Evolutionary conservation across 2,113 vertebrate species (phyloP).

Genomic region (Urocynchramus pylzowi): DNA sequence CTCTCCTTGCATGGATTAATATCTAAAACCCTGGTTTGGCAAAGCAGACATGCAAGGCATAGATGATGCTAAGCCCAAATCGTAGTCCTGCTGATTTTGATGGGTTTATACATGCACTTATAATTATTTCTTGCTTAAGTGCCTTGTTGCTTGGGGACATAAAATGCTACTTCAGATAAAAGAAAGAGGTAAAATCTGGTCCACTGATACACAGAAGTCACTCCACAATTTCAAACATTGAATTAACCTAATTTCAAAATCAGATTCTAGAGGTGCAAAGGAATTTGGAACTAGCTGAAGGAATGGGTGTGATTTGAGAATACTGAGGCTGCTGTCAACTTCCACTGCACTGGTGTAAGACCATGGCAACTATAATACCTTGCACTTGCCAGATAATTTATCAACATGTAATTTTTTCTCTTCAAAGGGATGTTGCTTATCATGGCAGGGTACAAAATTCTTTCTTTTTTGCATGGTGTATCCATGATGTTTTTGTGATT

Average conservation of each 20-base stretch:
- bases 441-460: slow-evolving; percentile 66
- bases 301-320: not conserved
- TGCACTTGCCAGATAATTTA: not conserved
- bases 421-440: slow-evolving; percentile 16
- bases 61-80: not conserved
- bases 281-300: not conserved
- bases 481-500: slow-evolving; percentile 77
- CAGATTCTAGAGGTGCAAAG: not conserved
- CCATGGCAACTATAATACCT: not conserved
- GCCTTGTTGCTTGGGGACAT: no score
- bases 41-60: not conserved
- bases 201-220: no score
- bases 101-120: not conserved
- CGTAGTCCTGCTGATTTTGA: not conserved
- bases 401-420: not conserved
- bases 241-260: not conserved
- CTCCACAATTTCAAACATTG: not conserved
- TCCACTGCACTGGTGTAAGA: not conserved
- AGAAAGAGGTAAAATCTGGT: not conserved
- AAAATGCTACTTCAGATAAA: not conserved
- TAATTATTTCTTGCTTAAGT: not conserved
- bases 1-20: not conserved
- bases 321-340: not conserved
- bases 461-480: slow-evolving; percentile 71
- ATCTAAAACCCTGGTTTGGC: not conserved